These are phyloP conservation scores for Meganola albula DNA, from an alignment of 2,888 invertebrate species.

Conservation along the genomic window DNA sequence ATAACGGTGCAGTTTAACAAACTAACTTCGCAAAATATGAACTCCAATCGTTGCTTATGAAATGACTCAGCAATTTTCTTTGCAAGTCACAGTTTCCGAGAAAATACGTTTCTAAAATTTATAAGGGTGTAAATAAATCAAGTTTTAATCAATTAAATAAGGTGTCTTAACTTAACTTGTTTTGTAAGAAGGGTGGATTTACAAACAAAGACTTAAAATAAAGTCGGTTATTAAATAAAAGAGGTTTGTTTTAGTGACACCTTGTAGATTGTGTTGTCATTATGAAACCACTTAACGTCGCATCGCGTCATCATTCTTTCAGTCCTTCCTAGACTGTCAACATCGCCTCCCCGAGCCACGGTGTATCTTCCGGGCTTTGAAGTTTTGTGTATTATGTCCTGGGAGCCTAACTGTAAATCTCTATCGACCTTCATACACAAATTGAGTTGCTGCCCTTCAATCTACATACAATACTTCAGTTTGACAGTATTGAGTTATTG, in stretches of 20 bases:
- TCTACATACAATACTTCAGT: conserved; percentile 20
- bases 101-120: no score
- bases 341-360: conserved; percentile 12
- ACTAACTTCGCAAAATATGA: no score
- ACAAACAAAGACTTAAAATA: conserved; percentile 4
- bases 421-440: conserved; percentile 24
- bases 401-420: no score
- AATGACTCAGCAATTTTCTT: no score
- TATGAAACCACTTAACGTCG: conserved; percentile 20
- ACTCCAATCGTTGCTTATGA: no score
- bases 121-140: no score
- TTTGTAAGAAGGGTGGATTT: no score
- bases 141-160: no score
- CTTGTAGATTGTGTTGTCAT: conserved; percentile 17
- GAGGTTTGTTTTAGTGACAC: conserved; percentile 9
- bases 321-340: conserved; percentile 20
- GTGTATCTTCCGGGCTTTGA: conserved; percentile 12
- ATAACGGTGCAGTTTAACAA: no score
- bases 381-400: no score
- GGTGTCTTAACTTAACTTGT: no score
- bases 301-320: conserved; percentile 11
- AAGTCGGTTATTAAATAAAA: conserved; percentile 4
- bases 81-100: no score
- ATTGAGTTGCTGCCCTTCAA: conserved; percentile 19
- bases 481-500: conserved; percentile 19